Evolutionary conservation across 2,888 invertebrate genomes (phyloP), one percentile per base, ranked within the genome.

Genomic region (Latheticus oryzae): DNA sequence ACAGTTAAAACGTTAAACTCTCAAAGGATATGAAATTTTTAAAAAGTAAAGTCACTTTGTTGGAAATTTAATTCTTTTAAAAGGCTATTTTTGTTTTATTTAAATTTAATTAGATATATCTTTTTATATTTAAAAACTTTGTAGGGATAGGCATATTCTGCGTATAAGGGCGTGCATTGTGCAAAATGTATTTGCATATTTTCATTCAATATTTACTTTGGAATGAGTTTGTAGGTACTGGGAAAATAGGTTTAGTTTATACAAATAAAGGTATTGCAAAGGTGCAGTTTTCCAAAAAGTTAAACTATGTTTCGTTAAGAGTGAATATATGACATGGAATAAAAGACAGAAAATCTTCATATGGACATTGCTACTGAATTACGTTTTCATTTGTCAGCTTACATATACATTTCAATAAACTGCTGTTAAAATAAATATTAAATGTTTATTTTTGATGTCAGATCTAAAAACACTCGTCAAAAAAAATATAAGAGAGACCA

Each of bases 41-140:
- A 59, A 42, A 40, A 47, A 54, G 50, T 42, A 58, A 60, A 58
- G 56, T 54, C 43, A 57, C n/a, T 47, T 59, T 54, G 56, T 33
- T 60, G 30, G 28, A 19, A 60, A 50, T 63, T 63, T 63, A 63
- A 63, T 63, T 57, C 54, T 40, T 60, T 54, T 63, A 60, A 61
- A 60, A 63, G 56, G 62, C 55, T 32, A 30, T 50, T 47, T 47
- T 64, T 55, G 58, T n/a, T n/a, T n/a, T n/a, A n/a, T n/a, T n/a
- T n/a, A 56, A 60, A 62, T 62, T 64, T 64, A 64, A 64, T 64
- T 62, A 62, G 59, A 56, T 42, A 24, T 24, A 16, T 32, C 9
- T 35, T 21, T 35, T 26, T 28, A 24, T 24, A 33, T 35, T 35
- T n/a, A n/a, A n/a, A n/a, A n/a, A n/a, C n/a, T n/a, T n/a, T n/a